Evolutionary conservation across 2,797 vertebrate species (phyloP).

Genomic region (Gymnothorax reevesii): DNA sequence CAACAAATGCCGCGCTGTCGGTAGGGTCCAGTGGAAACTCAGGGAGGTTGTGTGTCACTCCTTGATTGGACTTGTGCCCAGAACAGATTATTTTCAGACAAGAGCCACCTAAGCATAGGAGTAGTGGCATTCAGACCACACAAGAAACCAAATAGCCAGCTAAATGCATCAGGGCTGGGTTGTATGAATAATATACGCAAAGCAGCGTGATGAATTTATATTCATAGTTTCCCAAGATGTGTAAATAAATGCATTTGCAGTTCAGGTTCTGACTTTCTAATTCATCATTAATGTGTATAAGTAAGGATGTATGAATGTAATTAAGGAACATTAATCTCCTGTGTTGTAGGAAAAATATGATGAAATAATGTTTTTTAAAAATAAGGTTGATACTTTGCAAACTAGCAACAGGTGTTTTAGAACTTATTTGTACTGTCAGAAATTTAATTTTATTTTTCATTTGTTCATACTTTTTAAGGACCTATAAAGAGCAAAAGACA

Average conservation of each 20-base stretch:
- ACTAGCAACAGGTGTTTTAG: background rate
- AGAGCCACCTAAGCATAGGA: conserved; percentile 66
- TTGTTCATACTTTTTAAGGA: background rate
- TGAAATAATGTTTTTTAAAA: background rate
- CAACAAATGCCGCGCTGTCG: conserved; percentile 71
- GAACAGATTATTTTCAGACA: conserved; percentile 70
- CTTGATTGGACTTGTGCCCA: conserved; percentile 64
- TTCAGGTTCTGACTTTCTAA: background rate
- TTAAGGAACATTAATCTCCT: background rate
- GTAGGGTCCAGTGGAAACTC: conserved; percentile 37
- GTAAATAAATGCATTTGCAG: background rate
- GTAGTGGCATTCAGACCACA: conserved; percentile 32
- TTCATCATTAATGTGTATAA: background rate
- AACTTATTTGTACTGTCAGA: background rate
- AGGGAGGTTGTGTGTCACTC: conserved; percentile 61
- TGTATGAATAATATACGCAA: background rate
- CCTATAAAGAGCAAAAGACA: background rate
- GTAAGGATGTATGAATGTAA: background rate
- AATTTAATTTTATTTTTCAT: background rate
- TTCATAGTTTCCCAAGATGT: background rate
- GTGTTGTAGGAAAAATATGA: background rate
- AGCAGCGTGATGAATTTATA: background rate
- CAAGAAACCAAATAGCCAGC: conserved; percentile 19
- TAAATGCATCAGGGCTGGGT: background rate
- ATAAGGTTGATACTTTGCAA: background rate